A percentile compares a stretch with the other conserved stretches of the same genome.
Evolutionary conservation across 2,113 vertebrate genomes (phyloP).

Genomic region (Ciconia stormi): DNA sequence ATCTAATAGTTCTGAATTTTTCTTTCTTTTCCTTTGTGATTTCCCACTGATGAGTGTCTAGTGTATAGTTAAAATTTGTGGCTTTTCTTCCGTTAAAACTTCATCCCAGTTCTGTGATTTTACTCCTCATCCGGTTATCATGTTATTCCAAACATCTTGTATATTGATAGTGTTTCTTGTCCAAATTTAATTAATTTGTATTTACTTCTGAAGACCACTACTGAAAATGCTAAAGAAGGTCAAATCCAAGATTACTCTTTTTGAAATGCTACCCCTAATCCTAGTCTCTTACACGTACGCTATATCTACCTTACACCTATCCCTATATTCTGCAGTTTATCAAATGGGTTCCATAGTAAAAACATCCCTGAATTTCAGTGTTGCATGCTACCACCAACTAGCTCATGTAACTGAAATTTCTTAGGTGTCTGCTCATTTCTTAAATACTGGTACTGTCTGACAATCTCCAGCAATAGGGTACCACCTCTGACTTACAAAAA

Average conservation of each 20-base stretch:
- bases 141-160: neutral
- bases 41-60: neutral
- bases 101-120: neutral
- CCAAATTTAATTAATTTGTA: neutral
- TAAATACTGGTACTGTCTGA: neutral
- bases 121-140: neutral
- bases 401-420: neutral
- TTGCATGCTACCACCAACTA: neutral
- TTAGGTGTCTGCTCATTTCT: neutral
- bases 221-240: neutral
- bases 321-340: neutral
- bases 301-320: neutral
- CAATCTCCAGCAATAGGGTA: neutral
- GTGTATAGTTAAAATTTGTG: neutral
- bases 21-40: neutral
- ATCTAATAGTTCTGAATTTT: neutral
- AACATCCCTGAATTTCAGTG: neutral
- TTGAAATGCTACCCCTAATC: neutral
- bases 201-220: neutral
- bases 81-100: neutral
- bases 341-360: neutral
- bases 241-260: neutral
- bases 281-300: neutral
- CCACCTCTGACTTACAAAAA: neutral
- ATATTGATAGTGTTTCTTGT: neutral